These are phyloP conservation scores for Penaeus indicus DNA, from an alignment of 1,140 invertebrate genomes.

Conservation along the genomic window DNA sequence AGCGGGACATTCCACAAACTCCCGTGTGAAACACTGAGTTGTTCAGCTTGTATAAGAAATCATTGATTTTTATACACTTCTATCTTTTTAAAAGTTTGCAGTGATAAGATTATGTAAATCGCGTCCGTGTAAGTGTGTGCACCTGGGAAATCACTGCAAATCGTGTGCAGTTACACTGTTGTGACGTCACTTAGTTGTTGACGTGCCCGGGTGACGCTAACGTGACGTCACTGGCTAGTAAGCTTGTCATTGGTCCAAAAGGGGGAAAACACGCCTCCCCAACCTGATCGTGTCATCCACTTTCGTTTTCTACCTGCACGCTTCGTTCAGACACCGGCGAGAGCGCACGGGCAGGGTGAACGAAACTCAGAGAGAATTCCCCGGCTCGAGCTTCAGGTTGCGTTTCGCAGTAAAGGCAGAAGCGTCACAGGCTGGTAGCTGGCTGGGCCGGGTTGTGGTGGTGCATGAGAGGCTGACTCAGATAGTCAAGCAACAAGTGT, in stretches of 20 bases:
- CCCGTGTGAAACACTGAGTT: background rate
- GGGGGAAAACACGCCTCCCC: slow-evolving; percentile 53
- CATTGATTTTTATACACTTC: too few relatives aligned
- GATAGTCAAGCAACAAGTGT: slow-evolving; percentile 63
- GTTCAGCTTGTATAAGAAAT: background rate
- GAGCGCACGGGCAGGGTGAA: slow-evolving; percentile 32
- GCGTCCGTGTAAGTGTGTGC: too few relatives aligned
- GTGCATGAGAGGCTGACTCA: slow-evolving; percentile 53
- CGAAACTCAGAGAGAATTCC: slow-evolving; percentile 39
- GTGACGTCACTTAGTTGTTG: slow-evolving; percentile 51
- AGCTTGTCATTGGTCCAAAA: slow-evolving; percentile 38
- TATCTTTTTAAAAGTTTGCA: too few relatives aligned
- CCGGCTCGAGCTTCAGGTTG: slow-evolving; percentile 36
- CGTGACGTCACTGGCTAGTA: slow-evolving; percentile 45
- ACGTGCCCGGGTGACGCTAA: slow-evolving; percentile 49
- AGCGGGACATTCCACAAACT: slow-evolving; percentile 13
- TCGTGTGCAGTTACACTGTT: background rate
- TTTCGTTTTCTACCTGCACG: slow-evolving; percentile 45
- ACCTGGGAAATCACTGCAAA: too few relatives aligned
- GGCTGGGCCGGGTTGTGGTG: slow-evolving; percentile 33
- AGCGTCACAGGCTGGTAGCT: slow-evolving; percentile 54
- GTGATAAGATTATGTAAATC: too few relatives aligned
- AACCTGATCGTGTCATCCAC: slow-evolving; percentile 6
- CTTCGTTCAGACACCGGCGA: slow-evolving; percentile 16
- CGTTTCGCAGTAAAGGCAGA: slow-evolving; percentile 49